A percentile compares a stretch with the other conserved stretches of the same genome.
Evolutionary conservation across 2,797 vertebrate genomes (phyloP).

Genomic region (Oreochromis mossambicus): DNA sequence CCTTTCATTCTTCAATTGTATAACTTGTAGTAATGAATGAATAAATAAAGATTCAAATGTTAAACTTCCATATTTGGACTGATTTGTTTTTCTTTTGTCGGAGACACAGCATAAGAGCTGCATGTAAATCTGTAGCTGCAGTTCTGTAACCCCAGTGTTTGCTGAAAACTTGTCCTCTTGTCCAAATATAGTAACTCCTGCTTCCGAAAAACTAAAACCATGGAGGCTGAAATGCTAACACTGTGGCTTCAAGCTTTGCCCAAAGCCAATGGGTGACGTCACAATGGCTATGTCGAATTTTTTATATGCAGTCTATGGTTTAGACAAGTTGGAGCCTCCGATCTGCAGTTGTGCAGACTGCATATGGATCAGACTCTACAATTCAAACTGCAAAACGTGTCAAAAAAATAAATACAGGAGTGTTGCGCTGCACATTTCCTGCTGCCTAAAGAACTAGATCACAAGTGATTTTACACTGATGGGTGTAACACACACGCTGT

Average conservation of each 20-base stretch:
- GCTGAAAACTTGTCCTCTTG: neutral
- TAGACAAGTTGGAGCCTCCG: neutral
- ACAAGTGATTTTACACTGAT: neutral
- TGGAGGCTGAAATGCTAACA: neutral
- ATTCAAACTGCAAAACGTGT: neutral
- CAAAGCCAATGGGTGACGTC: neutral
- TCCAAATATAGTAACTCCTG: neutral
- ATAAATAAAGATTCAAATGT: neutral
- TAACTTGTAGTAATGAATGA: neutral
- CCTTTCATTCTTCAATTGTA: neutral
- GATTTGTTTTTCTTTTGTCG: neutral
- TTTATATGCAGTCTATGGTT: neutral
- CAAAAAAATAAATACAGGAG: neutral
- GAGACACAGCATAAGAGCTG: neutral
- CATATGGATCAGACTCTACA: constrained; percentile 9
- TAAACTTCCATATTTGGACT: neutral
- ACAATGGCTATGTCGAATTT: neutral
- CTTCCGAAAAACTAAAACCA: neutral
- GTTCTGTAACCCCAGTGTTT: neutral
- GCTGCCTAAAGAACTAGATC: neutral
- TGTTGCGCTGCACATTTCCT: neutral
- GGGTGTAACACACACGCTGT: neutral
- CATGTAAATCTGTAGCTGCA: neutral
- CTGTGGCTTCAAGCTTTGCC: neutral
- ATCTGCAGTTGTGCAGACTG: constrained; percentile 5